Percentiles rank a stretch among this genome's conserved stretches.
Evolutionary conservation across 2,888 invertebrate species (phyloP).

Genomic region (Phoenoteleia sp.): DNA sequence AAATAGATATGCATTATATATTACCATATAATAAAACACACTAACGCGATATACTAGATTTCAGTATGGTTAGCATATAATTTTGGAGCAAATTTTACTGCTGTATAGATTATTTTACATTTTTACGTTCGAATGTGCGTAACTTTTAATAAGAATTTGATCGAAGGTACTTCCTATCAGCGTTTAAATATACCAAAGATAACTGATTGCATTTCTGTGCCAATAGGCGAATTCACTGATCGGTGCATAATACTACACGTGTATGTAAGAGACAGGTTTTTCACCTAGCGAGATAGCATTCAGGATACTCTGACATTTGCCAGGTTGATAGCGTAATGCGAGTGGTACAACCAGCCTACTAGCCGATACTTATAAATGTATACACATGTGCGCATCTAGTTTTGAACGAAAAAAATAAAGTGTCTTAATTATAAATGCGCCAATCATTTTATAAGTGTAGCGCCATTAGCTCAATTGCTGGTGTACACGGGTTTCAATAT

Average conservation of each 20-base stretch:
- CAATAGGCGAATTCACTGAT: slow-evolving; percentile 13
- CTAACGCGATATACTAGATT: slow-evolving; percentile 27
- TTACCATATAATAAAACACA: slow-evolving; percentile 9
- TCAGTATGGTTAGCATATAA: not conserved
- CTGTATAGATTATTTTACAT: too few species aligned
- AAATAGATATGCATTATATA: not conserved
- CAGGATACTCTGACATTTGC: slow-evolving; percentile 84
- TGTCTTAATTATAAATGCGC: slow-evolving; percentile 48
- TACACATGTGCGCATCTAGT: slow-evolving; percentile 37
- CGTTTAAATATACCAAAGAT: too few species aligned
- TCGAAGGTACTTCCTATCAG: too few species aligned
- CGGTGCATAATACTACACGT: slow-evolving; percentile 27
- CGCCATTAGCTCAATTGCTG: too few species aligned
- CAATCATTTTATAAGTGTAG: slow-evolving; percentile 40
- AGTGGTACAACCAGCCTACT: slow-evolving; percentile 75
- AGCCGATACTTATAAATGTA: slow-evolving; percentile 41
- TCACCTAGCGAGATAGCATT: slow-evolving; percentile 52
- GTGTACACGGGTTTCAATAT: too few species aligned
- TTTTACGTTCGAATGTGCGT: too few species aligned
- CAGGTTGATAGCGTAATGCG: slow-evolving; percentile 81
- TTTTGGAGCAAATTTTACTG: slow-evolving; percentile 9
- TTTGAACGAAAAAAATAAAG: too few species aligned
- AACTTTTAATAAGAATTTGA: too few species aligned
- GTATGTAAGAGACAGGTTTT: slow-evolving; percentile 58
- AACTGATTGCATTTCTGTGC: slow-evolving; percentile 19